Conservation (phyloP, 2,113 vertebrate species). For the Ibidorhyncha struthersii region DNA sequence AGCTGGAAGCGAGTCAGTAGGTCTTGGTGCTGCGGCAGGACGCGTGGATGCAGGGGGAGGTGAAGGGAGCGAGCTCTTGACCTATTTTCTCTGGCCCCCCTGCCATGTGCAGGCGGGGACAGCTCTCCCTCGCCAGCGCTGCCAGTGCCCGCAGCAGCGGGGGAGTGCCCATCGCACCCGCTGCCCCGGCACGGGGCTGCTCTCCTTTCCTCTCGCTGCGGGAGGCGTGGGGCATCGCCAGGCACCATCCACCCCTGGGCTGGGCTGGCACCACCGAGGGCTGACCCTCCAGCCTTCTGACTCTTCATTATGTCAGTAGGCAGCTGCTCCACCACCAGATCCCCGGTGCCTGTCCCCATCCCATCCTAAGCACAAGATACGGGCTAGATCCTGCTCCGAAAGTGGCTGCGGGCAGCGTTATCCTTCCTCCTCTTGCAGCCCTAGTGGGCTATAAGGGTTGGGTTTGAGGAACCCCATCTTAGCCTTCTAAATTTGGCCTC, state of each 20-base stretch:
- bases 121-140: neutral
- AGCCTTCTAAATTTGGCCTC: neutral
- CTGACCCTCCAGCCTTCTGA: neutral
- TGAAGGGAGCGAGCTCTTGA: neutral
- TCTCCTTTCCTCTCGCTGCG: neutral
- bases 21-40: neutral
- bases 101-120: neutral
- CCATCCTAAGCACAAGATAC: accelerated
- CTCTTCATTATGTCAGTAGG: neutral
- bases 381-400: neutral
- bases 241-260: accelerated
- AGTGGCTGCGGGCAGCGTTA: accelerated
- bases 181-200: neutral
- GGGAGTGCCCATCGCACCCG: neutral
- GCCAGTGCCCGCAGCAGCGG: accelerated
- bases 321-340: neutral
- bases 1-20: neutral
- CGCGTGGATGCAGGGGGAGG: accelerated
- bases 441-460: neutral
- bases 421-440: neutral
- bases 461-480: neutral
- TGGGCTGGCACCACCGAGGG: accelerated
- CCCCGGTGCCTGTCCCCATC: neutral
- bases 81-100: neutral
- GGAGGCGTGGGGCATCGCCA: accelerated